phyloP scores from a whole-genome alignment of 2,113 vertebrate species.

The Orientallactaga bullata region DNA sequence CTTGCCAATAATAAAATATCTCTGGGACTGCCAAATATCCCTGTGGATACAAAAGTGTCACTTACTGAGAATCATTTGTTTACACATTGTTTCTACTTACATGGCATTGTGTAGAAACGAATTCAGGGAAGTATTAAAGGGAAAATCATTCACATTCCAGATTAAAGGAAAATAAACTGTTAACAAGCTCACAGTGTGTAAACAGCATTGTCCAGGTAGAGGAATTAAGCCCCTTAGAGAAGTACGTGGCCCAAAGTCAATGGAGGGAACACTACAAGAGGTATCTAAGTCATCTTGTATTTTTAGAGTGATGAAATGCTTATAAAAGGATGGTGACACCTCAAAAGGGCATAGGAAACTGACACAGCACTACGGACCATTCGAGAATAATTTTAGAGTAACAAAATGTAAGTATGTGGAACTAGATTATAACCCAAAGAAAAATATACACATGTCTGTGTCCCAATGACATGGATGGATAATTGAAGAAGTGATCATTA shows the following conservation, averaged over 20 bases:
- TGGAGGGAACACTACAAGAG: background rate
- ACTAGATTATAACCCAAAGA: background rate
- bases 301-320: background rate
- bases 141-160: background rate
- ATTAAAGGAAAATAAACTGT: background rate
- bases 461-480: background rate
- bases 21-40: background rate
- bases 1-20: background rate
- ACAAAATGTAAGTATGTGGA: background rate
- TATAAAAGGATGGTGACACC: background rate
- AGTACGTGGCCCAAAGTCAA: background rate
- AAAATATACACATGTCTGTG: background rate
- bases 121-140: background rate
- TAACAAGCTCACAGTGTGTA: background rate
- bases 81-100: background rate
- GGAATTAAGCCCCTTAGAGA: background rate
- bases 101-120: background rate
- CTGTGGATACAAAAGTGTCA: background rate
- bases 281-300: background rate
- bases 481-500: background rate
- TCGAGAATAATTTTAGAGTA: background rate
- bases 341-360: background rate
- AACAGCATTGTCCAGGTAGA: background rate
- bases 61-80: background rate
- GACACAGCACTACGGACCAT: background rate